Evolutionary conservation across 2,888 invertebrate genomes (phyloP), one percentile per base, ranked within the genome.

Genomic region (Oscheius onirici): DNA sequence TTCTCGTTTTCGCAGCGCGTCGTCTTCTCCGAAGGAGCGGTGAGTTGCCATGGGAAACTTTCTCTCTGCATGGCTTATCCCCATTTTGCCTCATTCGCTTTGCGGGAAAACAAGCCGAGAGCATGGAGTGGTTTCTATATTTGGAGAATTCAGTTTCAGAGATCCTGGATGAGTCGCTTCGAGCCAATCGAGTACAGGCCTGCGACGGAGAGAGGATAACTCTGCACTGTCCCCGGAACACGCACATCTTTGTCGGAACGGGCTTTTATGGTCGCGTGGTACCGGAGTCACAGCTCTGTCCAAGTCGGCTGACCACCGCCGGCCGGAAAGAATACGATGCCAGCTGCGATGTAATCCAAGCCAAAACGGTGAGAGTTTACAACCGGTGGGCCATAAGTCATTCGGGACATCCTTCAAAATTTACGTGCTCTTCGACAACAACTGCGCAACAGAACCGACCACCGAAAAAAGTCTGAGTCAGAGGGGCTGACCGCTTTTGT

Each of bases 171-270:
- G 94, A 94, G 82, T 95, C 95, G 40, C 91, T 97, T 83, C 91
- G 94, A 87, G 95, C 94, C 55, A 94, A 94, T 89, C 94, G 95
- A 88, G 92, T 93, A 79, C 94, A 94, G 60, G 94, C 94, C 65
- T 97, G 97, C 89, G 95, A 95, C 90, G 93, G 94, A 76, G 93
- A 95, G 87, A 91, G 92, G 88, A 92, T 96, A 88, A 92, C 92
- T 60, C 91, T 96, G 76, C 92, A 92, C 87, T 97, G 97, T 89
- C 95, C 96, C 34, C 90, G 92, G 57, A 94, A 94, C 66, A 96
- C 96, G 44, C 93, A 94, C 84, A 95, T 97, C 88, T 71, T 81
- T 5, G 75, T 88, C 13, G 81, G 84, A 70, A 83, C 75, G 28
- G 82, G 78, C 5, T 87, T 87, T 73, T 87, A 86, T 73, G 87